phyloP scores from a whole-genome alignment of 2,113 vertebrate genomes.

The Cairina moschata region DNA sequence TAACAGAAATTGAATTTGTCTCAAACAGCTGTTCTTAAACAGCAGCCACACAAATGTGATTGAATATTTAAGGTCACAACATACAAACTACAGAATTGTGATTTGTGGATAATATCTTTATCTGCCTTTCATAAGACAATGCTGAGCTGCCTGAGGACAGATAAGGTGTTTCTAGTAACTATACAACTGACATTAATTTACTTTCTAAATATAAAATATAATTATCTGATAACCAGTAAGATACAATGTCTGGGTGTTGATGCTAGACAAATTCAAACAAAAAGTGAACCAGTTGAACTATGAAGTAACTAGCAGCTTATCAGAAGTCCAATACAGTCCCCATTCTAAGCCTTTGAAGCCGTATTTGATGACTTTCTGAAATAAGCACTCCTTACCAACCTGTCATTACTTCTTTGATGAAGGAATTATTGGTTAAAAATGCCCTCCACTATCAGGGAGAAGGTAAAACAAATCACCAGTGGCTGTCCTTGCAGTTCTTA shows the following conservation, averaged over 20 bases:
- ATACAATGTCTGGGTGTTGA: neutral
- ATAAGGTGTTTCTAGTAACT: neutral
- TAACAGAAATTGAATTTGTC: slow-evolving; percentile 60
- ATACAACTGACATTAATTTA: neutral
- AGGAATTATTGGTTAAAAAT: neutral
- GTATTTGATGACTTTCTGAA: neutral
- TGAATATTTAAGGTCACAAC: slow-evolving; percentile 30
- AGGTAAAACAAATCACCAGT: neutral
- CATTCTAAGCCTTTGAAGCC: neutral
- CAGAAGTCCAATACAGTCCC: neutral
- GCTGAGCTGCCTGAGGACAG: neutral
- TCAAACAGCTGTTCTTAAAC: slow-evolving; percentile 49
- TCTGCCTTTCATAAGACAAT: neutral
- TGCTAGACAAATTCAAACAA: neutral
- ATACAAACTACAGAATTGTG: neutral
- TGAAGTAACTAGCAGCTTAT: neutral
- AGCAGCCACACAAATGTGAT: neutral
- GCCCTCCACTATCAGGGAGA: neutral
- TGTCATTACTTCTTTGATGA: neutral
- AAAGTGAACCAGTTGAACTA: neutral
- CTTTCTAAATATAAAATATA: neutral
- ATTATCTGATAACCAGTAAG: neutral
- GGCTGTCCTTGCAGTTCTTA: neutral
- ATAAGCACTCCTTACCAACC: neutral
- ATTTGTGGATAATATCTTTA: neutral